A percentile compares a stretch with the other conserved stretches of the same genome.
These are phyloP conservation scores for Hydractinia symbiolongicarpus DNA, from an alignment of 30 jellyfish, hydroid and myxozoan genomes.

Conservation along the genomic window DNA sequence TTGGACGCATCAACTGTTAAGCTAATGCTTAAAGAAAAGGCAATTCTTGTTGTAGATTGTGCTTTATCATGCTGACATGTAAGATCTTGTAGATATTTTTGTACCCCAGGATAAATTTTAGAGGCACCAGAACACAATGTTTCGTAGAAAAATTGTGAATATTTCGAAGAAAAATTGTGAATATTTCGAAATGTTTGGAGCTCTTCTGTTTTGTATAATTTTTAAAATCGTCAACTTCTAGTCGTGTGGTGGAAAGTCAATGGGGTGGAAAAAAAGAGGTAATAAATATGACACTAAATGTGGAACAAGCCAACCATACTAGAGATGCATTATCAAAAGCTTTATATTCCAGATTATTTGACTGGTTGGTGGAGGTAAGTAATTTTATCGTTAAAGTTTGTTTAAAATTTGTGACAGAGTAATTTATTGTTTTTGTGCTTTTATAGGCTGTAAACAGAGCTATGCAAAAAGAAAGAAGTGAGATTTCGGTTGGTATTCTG, in stretches of 20 bases:
- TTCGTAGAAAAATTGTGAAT: slow-evolving; percentile 48
- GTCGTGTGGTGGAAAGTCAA: slow-evolving; percentile 96
- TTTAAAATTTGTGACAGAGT: not conserved
- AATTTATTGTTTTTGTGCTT: slow-evolving; percentile 19
- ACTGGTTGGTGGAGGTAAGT: slow-evolving; percentile 55
- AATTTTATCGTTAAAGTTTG: not conserved
- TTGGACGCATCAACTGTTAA: not conserved
- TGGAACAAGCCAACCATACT: slow-evolving; percentile 73
- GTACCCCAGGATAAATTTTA: not conserved
- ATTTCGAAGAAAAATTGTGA: slow-evolving; percentile 56
- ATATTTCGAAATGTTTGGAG: slow-evolving; percentile 15
- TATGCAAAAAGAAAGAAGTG: slow-evolving; percentile 81
- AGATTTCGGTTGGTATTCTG: slow-evolving; percentile 78
- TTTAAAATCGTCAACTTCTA: slow-evolving; percentile 27
- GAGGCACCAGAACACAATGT: not conserved
- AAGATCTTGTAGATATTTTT: not conserved
- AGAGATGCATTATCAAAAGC: slow-evolving; percentile 94
- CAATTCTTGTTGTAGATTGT: not conserved
- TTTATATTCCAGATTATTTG: slow-evolving; percentile 68
- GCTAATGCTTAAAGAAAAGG: not conserved
- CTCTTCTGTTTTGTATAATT: not conserved
- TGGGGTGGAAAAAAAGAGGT: slow-evolving; percentile 97
- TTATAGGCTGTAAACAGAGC: slow-evolving; percentile 90
- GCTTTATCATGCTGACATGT: not conserved
- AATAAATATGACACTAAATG: slow-evolving; percentile 71